These are phyloP conservation scores for Acromyrmex echinatior DNA, from an alignment of 1,140 invertebrate species.

Conservation along the genomic window DNA sequence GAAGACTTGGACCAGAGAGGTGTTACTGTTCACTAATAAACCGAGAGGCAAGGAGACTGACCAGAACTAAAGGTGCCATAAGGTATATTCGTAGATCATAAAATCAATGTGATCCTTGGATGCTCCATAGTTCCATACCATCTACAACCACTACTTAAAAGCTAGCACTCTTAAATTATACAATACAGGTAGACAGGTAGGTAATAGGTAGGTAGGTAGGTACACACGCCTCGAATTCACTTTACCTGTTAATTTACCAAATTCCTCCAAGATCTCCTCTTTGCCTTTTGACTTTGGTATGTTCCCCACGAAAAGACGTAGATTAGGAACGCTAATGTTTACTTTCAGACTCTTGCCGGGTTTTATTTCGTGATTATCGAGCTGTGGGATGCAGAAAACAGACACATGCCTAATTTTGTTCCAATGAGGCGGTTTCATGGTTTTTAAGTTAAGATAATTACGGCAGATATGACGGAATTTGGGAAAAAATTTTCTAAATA, in stretches of 20 bases:
- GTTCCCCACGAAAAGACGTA: slow-evolving; percentile 99
- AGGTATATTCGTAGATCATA: slow-evolving; percentile 71
- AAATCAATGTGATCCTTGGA: slow-evolving; percentile 72
- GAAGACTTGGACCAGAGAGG: slow-evolving; percentile 87
- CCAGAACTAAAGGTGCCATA: slow-evolving; percentile 85
- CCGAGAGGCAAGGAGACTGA: slow-evolving; percentile 87
- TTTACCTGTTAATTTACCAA: slow-evolving; percentile 99
- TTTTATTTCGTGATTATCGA: slow-evolving; percentile 99
- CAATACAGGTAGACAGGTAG: slow-evolving; percentile 85
- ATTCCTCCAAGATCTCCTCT: slow-evolving; percentile 99
- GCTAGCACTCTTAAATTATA: slow-evolving; percentile 86
- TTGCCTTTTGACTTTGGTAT: slow-evolving; percentile 99
- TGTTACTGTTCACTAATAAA: slow-evolving; percentile 88
- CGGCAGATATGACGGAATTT: slow-evolving; percentile 74
- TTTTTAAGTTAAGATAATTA: slow-evolving; percentile 75
- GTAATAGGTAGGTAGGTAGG: slow-evolving; percentile 85
- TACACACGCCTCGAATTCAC: slow-evolving; percentile 89
- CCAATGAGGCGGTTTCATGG: slow-evolving; percentile 77
- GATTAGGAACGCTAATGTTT: slow-evolving; percentile 99
- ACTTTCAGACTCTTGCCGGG: slow-evolving; percentile 99
- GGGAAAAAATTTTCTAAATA: slow-evolving; percentile 70
- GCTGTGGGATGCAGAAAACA: slow-evolving; percentile 94
- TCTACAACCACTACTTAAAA: slow-evolving; percentile 87
- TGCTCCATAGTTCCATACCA: slow-evolving; percentile 85
- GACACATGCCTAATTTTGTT: slow-evolving; percentile 90